Conservation (phyloP, 2,797 vertebrate species). For the Manis pentadactyla region DNA sequence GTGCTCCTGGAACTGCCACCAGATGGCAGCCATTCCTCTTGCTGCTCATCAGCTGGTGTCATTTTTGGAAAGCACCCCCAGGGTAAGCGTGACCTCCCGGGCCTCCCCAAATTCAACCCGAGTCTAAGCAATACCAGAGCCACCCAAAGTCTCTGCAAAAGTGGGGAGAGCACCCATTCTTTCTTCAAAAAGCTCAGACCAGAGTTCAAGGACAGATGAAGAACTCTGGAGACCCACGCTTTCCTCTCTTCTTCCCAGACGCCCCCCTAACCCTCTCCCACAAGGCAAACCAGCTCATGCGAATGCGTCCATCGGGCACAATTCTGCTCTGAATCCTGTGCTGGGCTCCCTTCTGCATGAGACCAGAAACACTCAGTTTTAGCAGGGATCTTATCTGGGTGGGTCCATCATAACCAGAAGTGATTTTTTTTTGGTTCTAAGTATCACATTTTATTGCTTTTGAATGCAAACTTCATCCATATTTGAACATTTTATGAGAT, state of each 20-base stretch:
- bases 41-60: too few relatives aligned
- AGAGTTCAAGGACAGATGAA: not conserved
- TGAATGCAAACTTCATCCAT: too few relatives aligned
- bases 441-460: too few relatives aligned
- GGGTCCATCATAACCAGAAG: too few relatives aligned
- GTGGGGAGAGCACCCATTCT: not conserved
- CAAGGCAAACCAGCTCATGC: not conserved
- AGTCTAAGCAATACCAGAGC: not conserved
- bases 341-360: not conserved
- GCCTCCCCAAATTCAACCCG: not conserved
- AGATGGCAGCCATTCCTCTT: not conserved
- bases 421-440: too few relatives aligned
- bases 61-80: too few relatives aligned
- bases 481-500: too few relatives aligned
- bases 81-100: too few relatives aligned
- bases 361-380: not conserved
- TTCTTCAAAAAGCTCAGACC: not conserved
- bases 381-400: not conserved
- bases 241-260: too few relatives aligned
- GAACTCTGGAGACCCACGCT: not conserved
- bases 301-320: not conserved
- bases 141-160: not conserved
- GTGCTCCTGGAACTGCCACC: not conserved
- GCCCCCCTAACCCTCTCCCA: not conserved
- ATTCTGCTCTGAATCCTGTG: not conserved